Percentiles rank a stretch among this genome's conserved stretches.
Evolutionary conservation across 2,113 vertebrate genomes (phyloP).

Genomic region (Cepphus grylle): DNA sequence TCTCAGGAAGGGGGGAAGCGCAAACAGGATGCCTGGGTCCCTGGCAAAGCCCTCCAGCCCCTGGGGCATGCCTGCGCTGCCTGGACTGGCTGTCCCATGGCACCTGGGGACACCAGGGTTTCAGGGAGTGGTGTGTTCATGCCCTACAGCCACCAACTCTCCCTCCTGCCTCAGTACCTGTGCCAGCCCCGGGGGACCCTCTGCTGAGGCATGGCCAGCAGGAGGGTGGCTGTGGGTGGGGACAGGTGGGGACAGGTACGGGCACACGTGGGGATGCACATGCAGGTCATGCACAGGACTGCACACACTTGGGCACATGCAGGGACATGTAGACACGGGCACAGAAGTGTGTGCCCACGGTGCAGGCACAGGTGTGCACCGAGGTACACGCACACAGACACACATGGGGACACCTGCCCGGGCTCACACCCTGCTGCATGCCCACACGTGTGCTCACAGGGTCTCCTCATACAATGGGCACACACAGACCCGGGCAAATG

Average conservation of each 20-base stretch:
- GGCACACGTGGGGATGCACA: fast-evolving
- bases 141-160: fast-evolving
- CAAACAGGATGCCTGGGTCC: neutral
- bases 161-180: neutral
- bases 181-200: neutral
- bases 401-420: neutral
- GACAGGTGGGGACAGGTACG: neutral
- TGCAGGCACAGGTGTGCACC: neutral
- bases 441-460: neutral
- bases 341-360: neutral
- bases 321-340: fast-evolving
- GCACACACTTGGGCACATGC: no score
- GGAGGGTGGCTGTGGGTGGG: neutral
- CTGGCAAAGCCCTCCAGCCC: neutral
- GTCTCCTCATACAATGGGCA: neutral
- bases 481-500: neutral
- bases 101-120: neutral
- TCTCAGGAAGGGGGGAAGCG: neutral
- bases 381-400: neutral
- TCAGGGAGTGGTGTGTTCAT: neutral
- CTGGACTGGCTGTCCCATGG: neutral
- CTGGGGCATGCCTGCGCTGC: fast-evolving
- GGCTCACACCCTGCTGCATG: neutral
- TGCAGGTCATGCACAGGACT: neutral
- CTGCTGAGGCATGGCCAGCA: neutral